phyloP scores from a whole-genome alignment of 2,888 invertebrate species.

The Drosophila vallismaia region DNA sequence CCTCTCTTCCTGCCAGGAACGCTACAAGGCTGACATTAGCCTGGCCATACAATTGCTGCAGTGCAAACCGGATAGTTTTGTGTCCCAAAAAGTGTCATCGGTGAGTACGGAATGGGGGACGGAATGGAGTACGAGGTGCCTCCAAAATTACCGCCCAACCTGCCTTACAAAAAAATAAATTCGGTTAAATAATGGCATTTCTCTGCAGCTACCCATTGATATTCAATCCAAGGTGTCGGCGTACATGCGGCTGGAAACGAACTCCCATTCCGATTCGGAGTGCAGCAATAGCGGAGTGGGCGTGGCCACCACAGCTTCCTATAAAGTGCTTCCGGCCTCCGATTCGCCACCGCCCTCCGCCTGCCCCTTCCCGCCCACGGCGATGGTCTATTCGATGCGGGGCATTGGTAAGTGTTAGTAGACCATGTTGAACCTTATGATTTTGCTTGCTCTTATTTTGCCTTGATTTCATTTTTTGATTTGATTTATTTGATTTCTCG shows the following conservation, averaged over 20 bases:
- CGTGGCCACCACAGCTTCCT: slow-evolving; percentile 83
- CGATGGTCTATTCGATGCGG: slow-evolving; percentile 90
- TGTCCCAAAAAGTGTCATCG: slow-evolving; percentile 94
- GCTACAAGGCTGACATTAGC: slow-evolving; percentile 96
- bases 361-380: slow-evolving; percentile 91
- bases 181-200: slow-evolving; percentile 16
- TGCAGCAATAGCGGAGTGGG: slow-evolving; percentile 83
- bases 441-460: slow-evolving; percentile 29
- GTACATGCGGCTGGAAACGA: slow-evolving; percentile 85
- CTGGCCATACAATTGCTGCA: slow-evolving; percentile 96
- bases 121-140: not conserved
- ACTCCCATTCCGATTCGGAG: slow-evolving; percentile 84
- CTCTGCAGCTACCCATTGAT: slow-evolving; percentile 91
- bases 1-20: slow-evolving; percentile 87
- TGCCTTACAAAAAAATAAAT: slow-evolving; percentile 1
- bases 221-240: slow-evolving; percentile 95
- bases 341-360: slow-evolving; percentile 83
- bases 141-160: not conserved
- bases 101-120: slow-evolving; percentile 86
- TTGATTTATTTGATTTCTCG: slow-evolving; percentile 32
- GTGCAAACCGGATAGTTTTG: slow-evolving; percentile 97
- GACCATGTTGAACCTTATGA: slow-evolving; percentile 77
- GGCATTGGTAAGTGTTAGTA: slow-evolving; percentile 84
- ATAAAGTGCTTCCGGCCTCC: slow-evolving; percentile 84
- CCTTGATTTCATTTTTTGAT: slow-evolving; percentile 16